Base-by-base conservation (phyloP, 2,888 invertebrate genomes). In the Erebia palarica region DNA sequence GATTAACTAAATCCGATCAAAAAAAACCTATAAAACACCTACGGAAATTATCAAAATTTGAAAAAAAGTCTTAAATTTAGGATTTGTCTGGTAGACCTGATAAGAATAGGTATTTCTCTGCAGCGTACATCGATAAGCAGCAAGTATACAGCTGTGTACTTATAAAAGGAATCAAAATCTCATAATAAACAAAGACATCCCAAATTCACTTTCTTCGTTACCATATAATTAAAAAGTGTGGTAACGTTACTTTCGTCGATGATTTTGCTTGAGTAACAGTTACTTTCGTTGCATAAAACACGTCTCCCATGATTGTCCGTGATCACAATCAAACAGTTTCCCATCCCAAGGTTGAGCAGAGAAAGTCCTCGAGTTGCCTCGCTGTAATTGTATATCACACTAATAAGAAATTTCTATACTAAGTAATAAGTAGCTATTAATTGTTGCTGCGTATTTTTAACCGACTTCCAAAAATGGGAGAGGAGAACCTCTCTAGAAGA, bases 201-300 rank as follows among this genome's bases (percentile, higher is more conserved):
- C 63, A 21, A 63, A 49, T 44, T 14, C 63, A 63, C 63, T 63
- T 63, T 63, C 63, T 9, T 63, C 14, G 63, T 47, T 49, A 49
- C 58, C 44, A 16, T 66, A 60, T 69, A 75, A 75, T 75, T 75
- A 73, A 75, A 73, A 60, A 73, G 73, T 77, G 76, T 75, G 68
- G 74, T 73, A 75, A 77, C 61, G 66, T 67, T 69, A 75, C 75
- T 77, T 76, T 77, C 78, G 69, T 69, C 57, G 67, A 70, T 68
- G 53, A 74, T 70, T 73, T 69, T 68, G 58, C 73, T 71, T 78
- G 75, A 82, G 79, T 81, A 84, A 86, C 84, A 81, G 81, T 88
- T 82, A 89, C 88, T 90, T 90, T 89, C 89, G 74, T 91, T 91
- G 86, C 89, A 88, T 89, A 89, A 89, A 90, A 81, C 81, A 79